Evolutionary conservation across 2,113 vertebrate species (phyloP), one percentile per base, ranked within the genome.

Genomic region (Hystrix cristata): DNA sequence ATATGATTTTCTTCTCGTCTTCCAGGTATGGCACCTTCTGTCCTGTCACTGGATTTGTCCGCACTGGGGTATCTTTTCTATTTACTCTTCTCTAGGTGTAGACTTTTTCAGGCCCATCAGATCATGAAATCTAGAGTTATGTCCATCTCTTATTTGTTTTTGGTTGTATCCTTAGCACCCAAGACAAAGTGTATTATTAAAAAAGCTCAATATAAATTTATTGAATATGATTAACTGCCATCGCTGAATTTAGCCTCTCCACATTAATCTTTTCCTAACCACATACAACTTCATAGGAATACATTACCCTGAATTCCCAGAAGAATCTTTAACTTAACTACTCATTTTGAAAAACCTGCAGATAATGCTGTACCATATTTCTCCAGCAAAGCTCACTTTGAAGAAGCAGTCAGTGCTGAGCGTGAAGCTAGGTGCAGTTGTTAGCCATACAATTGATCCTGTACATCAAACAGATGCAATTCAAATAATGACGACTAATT

Each of bases 401-500:
- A 60, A 23, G 59, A 31, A 96, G 25, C 53, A 94, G 31, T 4
- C 12, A 79, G 18, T 57, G 16, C 5, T 87, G 60, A 93, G 7
- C 57, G 78, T 27, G 11, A 92, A 74, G 62, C 6, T 34, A 72
- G 23, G 19, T 25, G 51, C 67, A 79, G 25, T 89, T 74, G 29
- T 82, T 78, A 76, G 43, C 21, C 57, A 80, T 90, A 23, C 5
- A 94, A 80, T 60, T 84, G 62, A 91, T 90, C 55, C 67, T 67
- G 5, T 5, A 83, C 51, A 60, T n/a, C 59, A 72, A 93, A 90
- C 9, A 12, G n/a, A 91, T 69, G 14, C 48, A 55, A 72, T 57
- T 88, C 34, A 96, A 90, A 81, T 80, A 83, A 83, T 11, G 57
- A 53, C 59, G 59, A 91, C 57, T 69, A 93, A 76, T 43, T 89